Base-by-base conservation (phyloP, 2,113 vertebrate genomes). In the Corythaixoides concolor region DNA sequence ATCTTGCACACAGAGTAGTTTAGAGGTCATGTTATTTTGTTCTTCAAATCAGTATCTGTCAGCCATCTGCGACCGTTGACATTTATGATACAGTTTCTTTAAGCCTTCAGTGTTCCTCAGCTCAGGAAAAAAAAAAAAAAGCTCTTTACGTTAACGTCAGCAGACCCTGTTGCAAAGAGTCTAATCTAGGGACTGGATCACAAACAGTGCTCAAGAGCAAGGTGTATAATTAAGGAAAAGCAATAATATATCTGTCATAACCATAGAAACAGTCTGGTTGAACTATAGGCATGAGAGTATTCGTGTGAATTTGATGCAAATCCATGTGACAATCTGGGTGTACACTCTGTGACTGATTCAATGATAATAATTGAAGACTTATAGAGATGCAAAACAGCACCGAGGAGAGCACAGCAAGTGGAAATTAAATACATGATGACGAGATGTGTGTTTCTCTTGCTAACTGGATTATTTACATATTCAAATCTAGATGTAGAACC, bases 161-260 rank as follows among this genome's bases (percentile, higher is more conserved):
- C 74, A 79, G 70, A 55, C n/a, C 6, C 30, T 73, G 21, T 52
- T 83, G 59, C 41, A 32, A 73, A 56, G 50, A 62, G 21, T 72
- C 19, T 68, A 58, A 88, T 66, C 47, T 69, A 58, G 45, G 53
- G 49, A 53, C 59, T 80, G 75, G 55, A 92, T 89, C 75, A 84
- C 39, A 79, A 52, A 83, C 43, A 35, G 24, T 66, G 56, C 74
- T 93, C 74, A 55, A 63, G 20, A 90, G 59, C 69, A 85, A 93
- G 70, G 72, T 78, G 53, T 67, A 41, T 82, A 92, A 96, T 96
- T 85, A 92, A 95, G 92, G 28, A 39, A 91, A 92, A 90, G 39
- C 88, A 90, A 27, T 92, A 94, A 73, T 82, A 84, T 87, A 70
- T 80, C 82, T 87, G 80, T 85, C 90, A 97, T 94, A 97, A 95